Evolutionary conservation across 2,113 vertebrate species (phyloP).

Genomic region (Riparia riparia): DNA sequence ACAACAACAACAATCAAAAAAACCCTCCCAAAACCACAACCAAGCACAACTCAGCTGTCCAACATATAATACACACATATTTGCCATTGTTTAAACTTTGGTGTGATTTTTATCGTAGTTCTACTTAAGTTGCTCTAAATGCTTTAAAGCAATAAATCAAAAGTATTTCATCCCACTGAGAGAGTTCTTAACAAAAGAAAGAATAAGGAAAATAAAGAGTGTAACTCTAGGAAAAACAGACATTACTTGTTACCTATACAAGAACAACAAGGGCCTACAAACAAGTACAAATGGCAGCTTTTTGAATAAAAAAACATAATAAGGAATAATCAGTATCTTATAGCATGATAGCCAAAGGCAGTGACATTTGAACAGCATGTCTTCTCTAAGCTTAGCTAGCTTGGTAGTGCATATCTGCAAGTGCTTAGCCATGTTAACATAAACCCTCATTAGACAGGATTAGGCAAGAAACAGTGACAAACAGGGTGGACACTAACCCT

Average conservation of each 20-base stretch:
- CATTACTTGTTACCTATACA: neutral
- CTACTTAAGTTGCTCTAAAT: neutral
- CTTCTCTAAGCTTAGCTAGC: slow-evolving; percentile 86
- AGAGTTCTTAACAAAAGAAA: neutral
- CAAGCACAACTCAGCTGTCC: neutral
- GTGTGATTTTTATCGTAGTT: neutral
- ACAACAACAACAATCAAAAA: no score
- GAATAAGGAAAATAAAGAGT: neutral
- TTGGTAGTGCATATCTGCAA: slow-evolving; percentile 82
- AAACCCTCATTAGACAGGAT: slow-evolving; percentile 97
- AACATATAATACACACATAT: neutral
- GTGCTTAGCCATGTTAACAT: slow-evolving; percentile 95
- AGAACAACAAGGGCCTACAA: neutral
- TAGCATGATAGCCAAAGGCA: slow-evolving; percentile 84
- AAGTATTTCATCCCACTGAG: neutral
- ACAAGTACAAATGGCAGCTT: slow-evolving; percentile 16
- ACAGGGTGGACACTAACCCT: slow-evolving; percentile 90
- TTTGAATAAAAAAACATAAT: slow-evolving; percentile 62
- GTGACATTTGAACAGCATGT: slow-evolving; percentile 83
- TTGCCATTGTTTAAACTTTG: neutral
- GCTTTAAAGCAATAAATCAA: neutral
- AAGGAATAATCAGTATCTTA: slow-evolving; percentile 81
- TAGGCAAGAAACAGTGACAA: slow-evolving; percentile 89
- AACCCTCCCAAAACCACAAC: no score
- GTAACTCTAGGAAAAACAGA: neutral